phyloP scores from a whole-genome alignment of 2,888 invertebrate species.

The Hymenopus coronatus region DNA sequence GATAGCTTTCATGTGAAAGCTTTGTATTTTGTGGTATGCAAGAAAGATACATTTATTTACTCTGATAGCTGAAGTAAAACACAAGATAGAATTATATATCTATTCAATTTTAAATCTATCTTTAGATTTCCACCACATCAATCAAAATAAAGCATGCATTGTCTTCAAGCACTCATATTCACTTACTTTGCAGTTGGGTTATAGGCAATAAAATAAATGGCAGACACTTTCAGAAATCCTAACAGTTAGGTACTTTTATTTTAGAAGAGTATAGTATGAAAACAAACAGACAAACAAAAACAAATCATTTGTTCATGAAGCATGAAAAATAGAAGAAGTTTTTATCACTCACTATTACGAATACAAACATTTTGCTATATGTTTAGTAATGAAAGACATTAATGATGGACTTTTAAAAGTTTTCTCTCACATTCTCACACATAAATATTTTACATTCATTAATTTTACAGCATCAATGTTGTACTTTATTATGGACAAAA shows the following conservation, averaged over 20 bases:
- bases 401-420: background rate
- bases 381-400: background rate
- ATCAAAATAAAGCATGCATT: background rate
- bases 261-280: background rate
- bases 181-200: background rate
- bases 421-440: background rate
- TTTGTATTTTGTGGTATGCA: background rate
- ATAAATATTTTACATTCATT: background rate
- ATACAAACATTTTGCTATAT: background rate
- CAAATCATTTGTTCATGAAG: background rate
- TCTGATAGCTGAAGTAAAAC: no score
- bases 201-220: background rate
- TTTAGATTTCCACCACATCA: background rate
- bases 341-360: background rate
- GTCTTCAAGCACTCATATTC: background rate
- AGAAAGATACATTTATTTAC: no score
- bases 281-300: background rate
- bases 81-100: no score
- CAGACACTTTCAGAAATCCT: background rate
- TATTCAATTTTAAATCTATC: background rate
- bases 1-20: background rate
- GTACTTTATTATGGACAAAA: conserved; percentile 13
- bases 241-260: background rate
- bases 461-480: background rate
- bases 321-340: background rate